These are phyloP conservation scores for Leptopilina drosophilae DNA, from an alignment of 2,888 invertebrate genomes.

Conservation along the genomic window DNA sequence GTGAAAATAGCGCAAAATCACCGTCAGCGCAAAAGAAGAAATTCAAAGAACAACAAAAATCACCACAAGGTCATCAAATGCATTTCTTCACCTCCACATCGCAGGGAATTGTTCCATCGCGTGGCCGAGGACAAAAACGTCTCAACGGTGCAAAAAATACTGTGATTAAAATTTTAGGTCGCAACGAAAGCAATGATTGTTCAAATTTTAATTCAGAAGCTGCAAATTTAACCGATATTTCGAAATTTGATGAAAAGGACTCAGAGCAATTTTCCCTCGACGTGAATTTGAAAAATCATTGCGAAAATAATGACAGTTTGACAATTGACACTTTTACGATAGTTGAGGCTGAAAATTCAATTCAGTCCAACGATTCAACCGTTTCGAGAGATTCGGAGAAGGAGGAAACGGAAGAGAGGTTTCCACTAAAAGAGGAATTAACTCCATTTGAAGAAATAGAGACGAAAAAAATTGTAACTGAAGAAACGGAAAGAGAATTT, in stretches of 20 bases:
- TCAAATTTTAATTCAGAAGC: slow-evolving; percentile 2
- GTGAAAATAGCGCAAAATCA: slow-evolving; percentile 41
- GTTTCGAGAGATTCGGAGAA: too few relatives aligned
- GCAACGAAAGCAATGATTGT: slow-evolving; percentile 25
- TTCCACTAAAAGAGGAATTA: too few relatives aligned
- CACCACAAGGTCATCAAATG: slow-evolving; percentile 58
- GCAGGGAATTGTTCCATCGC: slow-evolving; percentile 27
- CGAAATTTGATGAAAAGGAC: not conserved
- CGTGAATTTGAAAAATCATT: not conserved
- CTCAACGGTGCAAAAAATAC: slow-evolving; percentile 15
- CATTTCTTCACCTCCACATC: slow-evolving; percentile 51
- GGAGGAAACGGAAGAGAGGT: too few relatives aligned
- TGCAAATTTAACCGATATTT: not conserved
- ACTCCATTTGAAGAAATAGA: too few relatives aligned
- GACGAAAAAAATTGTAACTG: too few relatives aligned
- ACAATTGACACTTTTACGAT: too few relatives aligned
- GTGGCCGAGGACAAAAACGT: slow-evolving; percentile 40
- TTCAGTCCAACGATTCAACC: too few relatives aligned
- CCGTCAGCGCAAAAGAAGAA: slow-evolving; percentile 50
- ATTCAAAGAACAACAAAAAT: slow-evolving; percentile 55
- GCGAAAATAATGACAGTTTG: too few relatives aligned
- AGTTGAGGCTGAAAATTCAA: too few relatives aligned
- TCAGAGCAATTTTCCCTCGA: not conserved
- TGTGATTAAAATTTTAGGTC: slow-evolving; percentile 39
- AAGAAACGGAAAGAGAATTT: too few relatives aligned